A percentile compares a stretch with the other conserved stretches of the same genome.
phyloP scores from a whole-genome alignment of 2,888 invertebrate species.

The Melanostoma scalare region DNA sequence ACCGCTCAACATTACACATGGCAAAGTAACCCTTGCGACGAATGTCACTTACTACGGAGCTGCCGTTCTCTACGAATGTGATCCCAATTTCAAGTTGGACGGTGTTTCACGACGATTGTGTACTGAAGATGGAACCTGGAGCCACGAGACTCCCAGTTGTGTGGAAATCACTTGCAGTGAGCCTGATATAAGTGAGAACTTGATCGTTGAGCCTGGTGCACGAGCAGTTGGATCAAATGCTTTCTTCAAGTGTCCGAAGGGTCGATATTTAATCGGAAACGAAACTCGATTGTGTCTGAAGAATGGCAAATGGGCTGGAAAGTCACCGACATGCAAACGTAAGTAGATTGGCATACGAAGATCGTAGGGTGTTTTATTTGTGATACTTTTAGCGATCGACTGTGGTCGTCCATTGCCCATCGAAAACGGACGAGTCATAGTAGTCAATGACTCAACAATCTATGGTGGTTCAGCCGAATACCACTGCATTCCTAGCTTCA shows the following conservation, averaged over 20 bases:
- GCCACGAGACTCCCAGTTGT: conserved; percentile 91
- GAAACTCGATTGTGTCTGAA: conserved; percentile 89
- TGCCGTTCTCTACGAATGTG: conserved; percentile 92
- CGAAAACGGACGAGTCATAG: conserved; percentile 93
- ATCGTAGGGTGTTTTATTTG: conserved; percentile 15
- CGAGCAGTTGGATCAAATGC: conserved; percentile 91
- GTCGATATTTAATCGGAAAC: conserved; percentile 90
- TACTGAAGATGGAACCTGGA: conserved; percentile 95
- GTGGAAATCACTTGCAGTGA: conserved; percentile 91
- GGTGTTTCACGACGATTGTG: conserved; percentile 92
- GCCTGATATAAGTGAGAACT: conserved; percentile 84
- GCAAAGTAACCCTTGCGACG: conserved; percentile 90
- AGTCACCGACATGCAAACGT: conserved; percentile 91
- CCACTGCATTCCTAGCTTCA: conserved; percentile 93
- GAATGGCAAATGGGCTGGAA: conserved; percentile 92
- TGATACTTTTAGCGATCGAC: conserved; percentile 87
- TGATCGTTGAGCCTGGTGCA: conserved; percentile 85
- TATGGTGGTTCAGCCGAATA: conserved; percentile 94
- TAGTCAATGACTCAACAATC: conserved; percentile 91
- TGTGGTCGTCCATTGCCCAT: conserved; percentile 91
- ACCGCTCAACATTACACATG: conserved; percentile 88
- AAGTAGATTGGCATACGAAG: conserved; percentile 79
- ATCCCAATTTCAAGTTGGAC: conserved; percentile 90
- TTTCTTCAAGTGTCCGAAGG: conserved; percentile 91
- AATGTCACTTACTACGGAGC: conserved; percentile 95